A percentile compares a stretch with the other conserved stretches of the same genome.
phyloP scores from a whole-genome alignment of 2,888 invertebrate species.

The Scaeva pyrastri region DNA sequence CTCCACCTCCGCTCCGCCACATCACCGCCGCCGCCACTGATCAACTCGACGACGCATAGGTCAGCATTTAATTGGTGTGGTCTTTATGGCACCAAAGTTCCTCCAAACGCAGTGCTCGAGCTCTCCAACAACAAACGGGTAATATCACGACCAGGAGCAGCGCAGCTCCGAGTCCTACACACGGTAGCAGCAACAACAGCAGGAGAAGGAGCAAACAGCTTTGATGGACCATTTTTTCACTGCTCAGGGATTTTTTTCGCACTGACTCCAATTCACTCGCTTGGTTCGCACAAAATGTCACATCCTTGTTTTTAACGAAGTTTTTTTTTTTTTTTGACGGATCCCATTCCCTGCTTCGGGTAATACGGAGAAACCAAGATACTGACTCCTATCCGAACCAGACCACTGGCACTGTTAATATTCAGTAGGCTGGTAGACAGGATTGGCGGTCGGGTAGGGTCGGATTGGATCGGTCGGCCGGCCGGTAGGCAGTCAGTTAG shows the following conservation, averaged over 20 bases:
- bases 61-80: constrained; percentile 74
- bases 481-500: constrained; percentile 51
- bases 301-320: constrained; percentile 70
- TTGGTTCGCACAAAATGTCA: constrained; percentile 71
- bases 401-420: constrained; percentile 63
- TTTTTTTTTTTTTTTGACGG: constrained; percentile 46
- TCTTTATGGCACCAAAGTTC: constrained; percentile 74
- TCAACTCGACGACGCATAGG: constrained; percentile 74
- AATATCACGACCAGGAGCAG: constrained; percentile 52
- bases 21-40: constrained; percentile 59
- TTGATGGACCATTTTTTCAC: constrained; percentile 57
- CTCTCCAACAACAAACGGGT: constrained; percentile 41
- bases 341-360: constrained; percentile 22
- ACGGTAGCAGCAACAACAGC: constrained; percentile 41
- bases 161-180: constrained; percentile 32
- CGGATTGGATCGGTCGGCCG: no score
- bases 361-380: neutral
- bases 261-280: constrained; percentile 41
- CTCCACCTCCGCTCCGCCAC: neutral
- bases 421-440: constrained; percentile 64
- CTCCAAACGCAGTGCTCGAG: constrained; percentile 63
- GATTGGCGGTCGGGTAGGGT: constrained; percentile 56
- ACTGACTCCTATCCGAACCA: constrained; percentile 10
- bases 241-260: constrained; percentile 51
- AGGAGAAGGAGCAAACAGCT: constrained; percentile 58